These are phyloP conservation scores for Lapara coniferarum DNA, from an alignment of 2,888 invertebrate genomes.

Conservation along the genomic window DNA sequence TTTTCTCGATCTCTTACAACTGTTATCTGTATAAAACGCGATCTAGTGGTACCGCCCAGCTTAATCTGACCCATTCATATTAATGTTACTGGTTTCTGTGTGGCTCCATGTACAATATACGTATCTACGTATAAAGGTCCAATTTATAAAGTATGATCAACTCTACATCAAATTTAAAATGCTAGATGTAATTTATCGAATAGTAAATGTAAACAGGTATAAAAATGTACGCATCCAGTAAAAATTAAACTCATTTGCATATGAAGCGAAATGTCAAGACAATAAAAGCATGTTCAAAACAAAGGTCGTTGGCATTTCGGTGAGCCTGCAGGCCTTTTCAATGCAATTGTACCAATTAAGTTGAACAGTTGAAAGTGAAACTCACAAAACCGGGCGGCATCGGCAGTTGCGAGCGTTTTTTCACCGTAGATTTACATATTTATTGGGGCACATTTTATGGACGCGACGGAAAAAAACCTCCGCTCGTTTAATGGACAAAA, in stretches of 20 bases:
- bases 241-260: constrained; percentile 46
- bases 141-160: no score
- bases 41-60: no score
- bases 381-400: constrained; percentile 62
- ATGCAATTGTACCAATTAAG: constrained; percentile 77
- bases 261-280: constrained; percentile 45
- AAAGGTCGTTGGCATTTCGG: constrained; percentile 64
- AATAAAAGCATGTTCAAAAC: constrained; percentile 48
- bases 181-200: not conserved
- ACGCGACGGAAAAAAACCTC: constrained; percentile 74
- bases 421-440: constrained; percentile 81
- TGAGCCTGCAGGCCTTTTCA: constrained; percentile 53
- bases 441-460: constrained; percentile 84
- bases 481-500: constrained; percentile 82
- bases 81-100: no score
- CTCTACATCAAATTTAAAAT: no score
- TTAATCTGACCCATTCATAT: no score
- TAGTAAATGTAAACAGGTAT: not conserved
- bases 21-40: no score
- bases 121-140: no score
- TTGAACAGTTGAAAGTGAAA: constrained; percentile 77
- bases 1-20: no score
- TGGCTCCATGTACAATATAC: no score
- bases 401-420: constrained; percentile 62
- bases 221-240: constrained; percentile 11